Conservation (phyloP, 1,140 invertebrate genomes). For the Macrostomum lignano region DNA sequence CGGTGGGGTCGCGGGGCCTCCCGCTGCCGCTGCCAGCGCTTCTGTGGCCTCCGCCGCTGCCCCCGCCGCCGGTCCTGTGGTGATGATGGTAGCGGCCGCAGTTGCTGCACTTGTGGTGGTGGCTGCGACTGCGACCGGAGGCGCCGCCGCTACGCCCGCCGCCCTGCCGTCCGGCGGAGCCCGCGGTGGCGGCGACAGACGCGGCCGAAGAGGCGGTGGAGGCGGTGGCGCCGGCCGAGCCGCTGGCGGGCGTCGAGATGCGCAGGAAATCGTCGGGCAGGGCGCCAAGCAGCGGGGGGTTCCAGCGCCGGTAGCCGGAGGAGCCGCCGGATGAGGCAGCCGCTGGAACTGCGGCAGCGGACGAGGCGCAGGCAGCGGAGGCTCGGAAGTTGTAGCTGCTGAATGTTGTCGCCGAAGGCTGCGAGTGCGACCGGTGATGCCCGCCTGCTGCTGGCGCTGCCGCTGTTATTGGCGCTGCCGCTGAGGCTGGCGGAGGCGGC, state of each 20-base stretch:
- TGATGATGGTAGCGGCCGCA: slow-evolving; percentile 4
- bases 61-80: background rate
- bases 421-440: too few species aligned
- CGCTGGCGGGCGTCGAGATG: slow-evolving; percentile 16
- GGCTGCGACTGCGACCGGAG: background rate
- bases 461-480: too few species aligned
- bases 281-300: slow-evolving; percentile 47
- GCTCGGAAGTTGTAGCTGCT: slow-evolving; percentile 11
- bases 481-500: too few species aligned
- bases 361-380: slow-evolving; percentile 12
- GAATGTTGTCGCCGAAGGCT: slow-evolving; percentile 26
- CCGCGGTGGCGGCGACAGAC: background rate
- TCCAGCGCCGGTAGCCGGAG: slow-evolving; percentile 37
- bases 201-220: too few species aligned
- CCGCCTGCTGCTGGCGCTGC: too few species aligned
- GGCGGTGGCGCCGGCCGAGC: slow-evolving; percentile 6
- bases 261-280: slow-evolving; percentile 49
- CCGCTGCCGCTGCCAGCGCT: too few species aligned
- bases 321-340: too few species aligned
- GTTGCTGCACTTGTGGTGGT: slow-evolving; percentile 3
- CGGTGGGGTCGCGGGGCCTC: too few species aligned
- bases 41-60: too few species aligned
- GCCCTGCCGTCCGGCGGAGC: slow-evolving; percentile 5
- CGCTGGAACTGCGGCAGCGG: too few species aligned
- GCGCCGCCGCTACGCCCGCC: slow-evolving; percentile 3